Base-by-base conservation (phyloP, 2,797 vertebrate species). In the Buceros bicornis region DNA sequence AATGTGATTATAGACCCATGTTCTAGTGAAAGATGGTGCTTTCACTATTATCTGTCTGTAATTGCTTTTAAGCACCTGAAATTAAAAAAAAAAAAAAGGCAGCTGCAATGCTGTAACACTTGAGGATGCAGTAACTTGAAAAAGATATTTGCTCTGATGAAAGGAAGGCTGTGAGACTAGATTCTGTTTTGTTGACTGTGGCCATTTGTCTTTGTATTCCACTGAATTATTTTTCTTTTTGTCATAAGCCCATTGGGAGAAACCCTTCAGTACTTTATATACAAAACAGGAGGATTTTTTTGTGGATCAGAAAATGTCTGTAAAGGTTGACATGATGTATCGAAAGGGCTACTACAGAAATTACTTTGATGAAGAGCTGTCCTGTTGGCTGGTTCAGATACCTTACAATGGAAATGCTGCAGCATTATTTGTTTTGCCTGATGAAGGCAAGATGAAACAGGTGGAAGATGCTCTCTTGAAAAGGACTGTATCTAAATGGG, bases 311-410 rank as follows among this genome's bases (percentile, higher is more conserved):
- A 82, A 56, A 19, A 98, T 93, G 10, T 96, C 83, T 8, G 98
- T 99, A 61, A 43, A 96, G 83, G 99, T 99, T 73, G 98, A 99
- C 96, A 99, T 99, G 99, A 99, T 99, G 99, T 98, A 21, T 48
- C 96, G 97, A 43, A 97, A 76, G 0, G 97, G 98, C 9, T 98
- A 98, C 53, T 98, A 90, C 22, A 96, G 98, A 96, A 97, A 97
- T 95, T 98, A 98, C 76, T 94, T 98, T 16, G 99, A 99, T 58
- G 4, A 42, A 13, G 96, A 89, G 11, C 98, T 99, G 82, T 95
- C 97, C 84, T 98, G 98, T 80, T 97, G 96, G 1, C 80, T 99
- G 81, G 83, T 99, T 96, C 70, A 98, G 95, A 96, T 99, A 95
- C 97, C 98, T 17, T 99, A 99, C 97, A 98, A 1, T 4, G 94